Conservation (phyloP, 2,888 invertebrate genomes). For the Dolichopus griseipennis region DNA sequence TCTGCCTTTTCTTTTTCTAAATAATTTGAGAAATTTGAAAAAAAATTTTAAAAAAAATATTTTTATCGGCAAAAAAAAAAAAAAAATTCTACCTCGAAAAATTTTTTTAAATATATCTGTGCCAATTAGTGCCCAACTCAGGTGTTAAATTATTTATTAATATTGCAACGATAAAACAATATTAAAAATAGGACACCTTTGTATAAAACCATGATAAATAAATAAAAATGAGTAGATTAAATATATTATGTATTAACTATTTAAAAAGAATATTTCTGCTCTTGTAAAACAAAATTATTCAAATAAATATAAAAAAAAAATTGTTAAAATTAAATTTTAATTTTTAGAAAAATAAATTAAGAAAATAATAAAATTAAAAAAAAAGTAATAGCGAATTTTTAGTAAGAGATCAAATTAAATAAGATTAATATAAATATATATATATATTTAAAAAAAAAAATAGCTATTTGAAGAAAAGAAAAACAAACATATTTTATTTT, state of each 20-base stretch:
- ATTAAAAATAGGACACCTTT: not conserved
- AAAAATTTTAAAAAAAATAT: not conserved
- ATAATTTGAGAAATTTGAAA: too few relatives aligned
- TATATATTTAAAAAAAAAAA: too few relatives aligned
- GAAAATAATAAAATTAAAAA: too few relatives aligned
- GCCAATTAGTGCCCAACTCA: constrained; percentile 2
- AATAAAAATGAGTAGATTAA: not conserved
- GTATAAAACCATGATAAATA: not conserved
- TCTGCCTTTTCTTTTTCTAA: not conserved
- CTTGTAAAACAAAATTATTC: not conserved
- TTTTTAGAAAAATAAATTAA: too few relatives aligned
- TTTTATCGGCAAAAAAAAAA: not conserved
- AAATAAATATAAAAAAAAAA: too few relatives aligned
- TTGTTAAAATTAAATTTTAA: too few relatives aligned
- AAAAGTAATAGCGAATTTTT: too few relatives aligned
- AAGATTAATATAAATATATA: too few relatives aligned
- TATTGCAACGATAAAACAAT: not conserved
- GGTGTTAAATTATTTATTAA: not conserved
- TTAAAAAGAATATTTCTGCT: not conserved
- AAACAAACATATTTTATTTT: too few relatives aligned
- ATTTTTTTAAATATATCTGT: constrained; percentile 2
- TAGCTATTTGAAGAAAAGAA: too few relatives aligned
- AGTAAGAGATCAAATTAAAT: too few relatives aligned
- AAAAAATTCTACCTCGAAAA: not conserved
- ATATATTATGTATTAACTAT: too few relatives aligned